Base-by-base conservation (phyloP, 1,140 invertebrate genomes). In the Drosophila rhopaloa region DNA sequence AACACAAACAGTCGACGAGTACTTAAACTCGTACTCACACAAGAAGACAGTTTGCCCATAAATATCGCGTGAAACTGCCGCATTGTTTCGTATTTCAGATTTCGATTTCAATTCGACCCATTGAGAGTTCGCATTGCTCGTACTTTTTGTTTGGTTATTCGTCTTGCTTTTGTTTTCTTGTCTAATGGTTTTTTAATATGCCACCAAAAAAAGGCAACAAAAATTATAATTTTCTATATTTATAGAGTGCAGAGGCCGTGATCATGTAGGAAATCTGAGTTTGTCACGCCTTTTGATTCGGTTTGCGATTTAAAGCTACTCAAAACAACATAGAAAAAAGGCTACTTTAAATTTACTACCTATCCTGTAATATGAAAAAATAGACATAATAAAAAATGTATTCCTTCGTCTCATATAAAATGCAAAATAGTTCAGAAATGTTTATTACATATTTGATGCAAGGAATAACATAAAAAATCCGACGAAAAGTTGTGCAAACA, bases 31-130 rank as follows among this genome's bases (percentile, higher is more conserved):
- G 37, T 27, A 46, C 40, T 40, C 47, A 38, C 16, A 32, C 67
- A 47, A 60, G 55, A 75, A 53, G 73, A 75, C 47, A 76, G 61
- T 74, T 76, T 76, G 72, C 41, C 24, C 73, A 76, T 76, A 76
- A 76, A 76, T 71, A 57, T 53, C 40, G 38, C 40, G 55, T 66
- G 53, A 55, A 66, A 66, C 54, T 62, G 61, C 60, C 63, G 74
- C 75, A 79, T 77, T 76, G 62, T 74, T 67, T 66, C 35, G 38
- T 41, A 37, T 81, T 61, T 53, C 40, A 50, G 35, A 61, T 76
- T 78, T 77, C 58, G 54, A 59, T 40, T 79, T 75, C 40, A 63
- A 63, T 79, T 44, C 54, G 37, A 58, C 48, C 48, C 57, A 48
- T 62, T 53, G 38, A 43, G 37, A 14, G 47, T 60, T 77, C 41